These are phyloP conservation scores for Lumbricus terrestris DNA, from an alignment of 2,888 invertebrate genomes.

Conservation along the genomic window DNA sequence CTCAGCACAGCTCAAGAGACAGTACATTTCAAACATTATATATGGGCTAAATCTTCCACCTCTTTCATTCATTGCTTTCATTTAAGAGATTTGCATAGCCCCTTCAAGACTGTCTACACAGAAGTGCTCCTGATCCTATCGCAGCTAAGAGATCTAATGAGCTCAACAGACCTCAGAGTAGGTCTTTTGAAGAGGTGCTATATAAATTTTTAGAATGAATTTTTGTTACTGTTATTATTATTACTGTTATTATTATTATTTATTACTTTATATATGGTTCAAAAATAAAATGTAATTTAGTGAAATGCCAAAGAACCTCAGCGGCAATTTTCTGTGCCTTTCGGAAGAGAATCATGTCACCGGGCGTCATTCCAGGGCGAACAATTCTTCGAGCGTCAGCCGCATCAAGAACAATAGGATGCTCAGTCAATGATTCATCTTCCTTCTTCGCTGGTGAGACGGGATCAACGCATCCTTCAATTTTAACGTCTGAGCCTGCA, in stretches of 20 bases:
- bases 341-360: slow-evolving; percentile 81
- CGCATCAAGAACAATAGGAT: not conserved
- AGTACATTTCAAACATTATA: not conserved
- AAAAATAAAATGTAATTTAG: too few species aligned
- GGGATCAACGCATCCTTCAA: not conserved
- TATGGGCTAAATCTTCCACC: not conserved
- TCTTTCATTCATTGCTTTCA: too few species aligned
- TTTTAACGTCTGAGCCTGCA: not conserved
- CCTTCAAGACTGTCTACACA: too few species aligned
- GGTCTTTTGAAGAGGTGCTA: too few species aligned
- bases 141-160: too few species aligned
- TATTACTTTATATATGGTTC: too few species aligned
- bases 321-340: slow-evolving; percentile 72
- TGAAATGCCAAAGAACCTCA: slow-evolving; percentile 40
- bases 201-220: too few species aligned
- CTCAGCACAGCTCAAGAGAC: not conserved
- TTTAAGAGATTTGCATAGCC: too few species aligned
- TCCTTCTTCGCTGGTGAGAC: not conserved
- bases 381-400: slow-evolving; percentile 6
- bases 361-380: slow-evolving; percentile 83
- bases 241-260: too few species aligned
- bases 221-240: too few species aligned
- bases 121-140: too few species aligned
- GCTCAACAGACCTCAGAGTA: too few species aligned
- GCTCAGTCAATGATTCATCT: not conserved